phyloP scores from a whole-genome alignment of 2,888 invertebrate species.

The Xylota sylvarum region DNA sequence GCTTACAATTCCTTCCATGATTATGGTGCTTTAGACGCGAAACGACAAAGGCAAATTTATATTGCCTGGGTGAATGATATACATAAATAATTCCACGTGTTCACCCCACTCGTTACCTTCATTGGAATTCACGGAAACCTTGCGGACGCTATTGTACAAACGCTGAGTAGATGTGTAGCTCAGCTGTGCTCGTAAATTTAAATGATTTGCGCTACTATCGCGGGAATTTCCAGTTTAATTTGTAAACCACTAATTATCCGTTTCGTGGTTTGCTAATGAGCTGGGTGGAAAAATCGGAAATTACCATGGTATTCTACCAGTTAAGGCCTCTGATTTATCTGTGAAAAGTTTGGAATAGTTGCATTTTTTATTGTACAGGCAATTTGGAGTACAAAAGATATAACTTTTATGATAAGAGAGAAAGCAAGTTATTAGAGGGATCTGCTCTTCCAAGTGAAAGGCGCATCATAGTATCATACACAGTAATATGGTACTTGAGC shows the following conservation, averaged over 20 bases:
- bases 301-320: neutral
- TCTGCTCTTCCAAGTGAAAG: no score
- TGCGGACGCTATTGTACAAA: neutral
- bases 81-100: constrained; percentile 12
- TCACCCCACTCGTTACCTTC: constrained; percentile 8
- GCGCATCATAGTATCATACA: no score
- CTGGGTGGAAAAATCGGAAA: neutral
- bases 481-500: no score
- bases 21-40: constrained; percentile 4
- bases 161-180: neutral
- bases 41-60: constrained; percentile 5
- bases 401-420: neutral
- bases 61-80: constrained; percentile 7
- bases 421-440: no score
- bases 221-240: constrained; percentile 12
- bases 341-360: neutral
- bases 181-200: constrained; percentile 10
- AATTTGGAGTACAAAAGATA: neutral
- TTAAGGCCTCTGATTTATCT: neutral
- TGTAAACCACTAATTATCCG: constrained; percentile 13
- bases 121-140: constrained; percentile 12
- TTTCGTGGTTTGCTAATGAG: constrained; percentile 21
- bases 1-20: neutral
- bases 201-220: constrained; percentile 18
- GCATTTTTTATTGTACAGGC: neutral